A percentile compares a stretch with the other conserved stretches of the same genome.
Evolutionary conservation across 2,888 invertebrate genomes (phyloP).

Genomic region (Drosophila rubida): DNA sequence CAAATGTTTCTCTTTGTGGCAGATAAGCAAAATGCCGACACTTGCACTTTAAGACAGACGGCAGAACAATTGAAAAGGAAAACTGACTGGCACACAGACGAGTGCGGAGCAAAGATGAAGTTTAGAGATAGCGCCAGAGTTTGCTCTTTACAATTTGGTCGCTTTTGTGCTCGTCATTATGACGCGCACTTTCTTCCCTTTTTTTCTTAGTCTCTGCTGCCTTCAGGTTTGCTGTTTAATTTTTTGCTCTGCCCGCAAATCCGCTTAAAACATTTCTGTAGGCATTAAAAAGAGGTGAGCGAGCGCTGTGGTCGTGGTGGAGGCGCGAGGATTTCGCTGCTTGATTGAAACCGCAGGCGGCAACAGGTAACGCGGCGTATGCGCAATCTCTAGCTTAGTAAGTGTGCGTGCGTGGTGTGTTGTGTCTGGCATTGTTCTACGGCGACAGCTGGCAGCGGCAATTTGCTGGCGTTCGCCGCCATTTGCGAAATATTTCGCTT

Average conservation of each 20-base stretch:
- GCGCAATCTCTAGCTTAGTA: slow-evolving; percentile 35
- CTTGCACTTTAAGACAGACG: slow-evolving; percentile 32
- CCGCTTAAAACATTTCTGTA: slow-evolving; percentile 65
- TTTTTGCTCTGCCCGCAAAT: slow-evolving; percentile 38
- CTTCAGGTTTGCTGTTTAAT: slow-evolving; percentile 37
- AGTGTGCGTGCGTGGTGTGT: slow-evolving; percentile 3
- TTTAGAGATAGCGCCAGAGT: not conserved
- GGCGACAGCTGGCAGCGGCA: slow-evolving; percentile 41
- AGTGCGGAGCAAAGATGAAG: not conserved
- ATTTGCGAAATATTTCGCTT: slow-evolving; percentile 55
- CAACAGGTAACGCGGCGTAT: slow-evolving; percentile 66
- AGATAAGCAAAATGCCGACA: slow-evolving; percentile 32
- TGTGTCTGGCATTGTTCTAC: slow-evolving; percentile 41
- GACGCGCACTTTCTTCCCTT: slow-evolving; percentile 43
- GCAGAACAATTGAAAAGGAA: slow-evolving; percentile 5
- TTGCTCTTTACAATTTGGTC: slow-evolving; percentile 44
- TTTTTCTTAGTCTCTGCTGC: not conserved
- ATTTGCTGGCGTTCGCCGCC: slow-evolving; percentile 18
- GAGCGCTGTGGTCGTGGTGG: not conserved
- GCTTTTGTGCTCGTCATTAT: slow-evolving; percentile 58
- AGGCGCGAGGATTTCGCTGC: slow-evolving; percentile 20
- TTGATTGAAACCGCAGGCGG: slow-evolving; percentile 47
- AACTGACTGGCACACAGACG: not conserved
- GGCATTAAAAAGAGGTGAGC: slow-evolving; percentile 28
- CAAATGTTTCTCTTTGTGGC: slow-evolving; percentile 31